Conservation (phyloP, 2,797 vertebrate genomes). For the Crenuchus spilurus region DNA sequence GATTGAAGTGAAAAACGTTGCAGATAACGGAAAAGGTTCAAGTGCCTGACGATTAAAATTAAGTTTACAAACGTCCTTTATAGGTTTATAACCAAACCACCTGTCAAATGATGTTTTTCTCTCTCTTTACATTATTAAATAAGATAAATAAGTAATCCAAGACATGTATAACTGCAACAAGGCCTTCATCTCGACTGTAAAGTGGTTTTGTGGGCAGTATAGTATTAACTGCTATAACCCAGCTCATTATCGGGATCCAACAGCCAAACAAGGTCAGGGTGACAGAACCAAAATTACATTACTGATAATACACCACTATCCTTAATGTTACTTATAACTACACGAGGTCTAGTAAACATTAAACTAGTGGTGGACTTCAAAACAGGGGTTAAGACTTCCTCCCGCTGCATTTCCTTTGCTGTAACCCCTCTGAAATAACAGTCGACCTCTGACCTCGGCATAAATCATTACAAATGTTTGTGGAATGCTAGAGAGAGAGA, state of each 20-base stretch:
- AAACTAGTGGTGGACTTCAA: not conserved
- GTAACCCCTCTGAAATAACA: constrained; percentile 65
- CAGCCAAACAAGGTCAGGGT: not conserved
- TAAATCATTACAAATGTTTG: constrained; percentile 68
- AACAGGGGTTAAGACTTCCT: constrained; percentile 52
- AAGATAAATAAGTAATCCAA: not conserved
- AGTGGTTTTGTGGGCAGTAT: not conserved
- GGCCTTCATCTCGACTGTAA: not conserved
- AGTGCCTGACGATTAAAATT: no score
- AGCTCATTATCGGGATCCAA: not conserved
- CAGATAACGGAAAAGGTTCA: no score
- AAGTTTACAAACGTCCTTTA: no score
- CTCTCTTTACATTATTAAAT: no score
- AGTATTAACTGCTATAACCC: not conserved
- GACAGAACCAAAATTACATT: not conserved
- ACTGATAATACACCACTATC: not conserved
- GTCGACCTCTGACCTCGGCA: constrained; percentile 72
- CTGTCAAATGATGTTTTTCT: no score
- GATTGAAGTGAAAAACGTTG: no score
- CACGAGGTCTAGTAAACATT: no score
- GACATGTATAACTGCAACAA: not conserved
- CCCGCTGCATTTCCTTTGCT: constrained; percentile 53
- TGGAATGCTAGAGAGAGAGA: constrained; percentile 70
- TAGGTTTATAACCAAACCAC: no score
- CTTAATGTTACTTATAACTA: no score